Percentiles rank a stretch among this genome's conserved stretches.
Evolutionary conservation across 2,888 invertebrate genomes (phyloP).

Genomic region (Mesodorylaimus sp.): DNA sequence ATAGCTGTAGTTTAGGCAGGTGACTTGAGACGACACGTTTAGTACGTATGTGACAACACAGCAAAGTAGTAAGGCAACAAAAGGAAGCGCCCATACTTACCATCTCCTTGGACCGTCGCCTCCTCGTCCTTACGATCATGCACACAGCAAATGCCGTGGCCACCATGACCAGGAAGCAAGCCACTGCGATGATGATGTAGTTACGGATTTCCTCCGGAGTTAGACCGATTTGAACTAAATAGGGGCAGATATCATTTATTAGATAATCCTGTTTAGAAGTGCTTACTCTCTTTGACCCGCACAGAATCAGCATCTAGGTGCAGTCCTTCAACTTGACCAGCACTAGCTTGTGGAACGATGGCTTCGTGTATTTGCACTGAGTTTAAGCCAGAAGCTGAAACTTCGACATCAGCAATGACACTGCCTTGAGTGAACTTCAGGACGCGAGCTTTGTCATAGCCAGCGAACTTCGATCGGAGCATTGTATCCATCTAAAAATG

Average conservation of each 20-base stretch:
- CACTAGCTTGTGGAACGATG: neutral
- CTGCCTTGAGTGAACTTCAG: slow-evolving; percentile 3
- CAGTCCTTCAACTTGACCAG: neutral
- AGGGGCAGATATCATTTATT: neutral
- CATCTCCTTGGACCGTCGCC: slow-evolving; percentile 3
- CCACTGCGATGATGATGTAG: slow-evolving; percentile 11
- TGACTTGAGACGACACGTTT: neutral
- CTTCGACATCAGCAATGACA: slow-evolving; percentile 9
- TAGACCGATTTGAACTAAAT: neutral
- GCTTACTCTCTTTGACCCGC: slow-evolving; percentile 1
- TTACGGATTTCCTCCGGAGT: slow-evolving; percentile 9
- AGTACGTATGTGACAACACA: no score
- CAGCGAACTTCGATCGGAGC: neutral
- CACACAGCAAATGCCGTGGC: slow-evolving; percentile 12
- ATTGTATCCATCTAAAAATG: neutral
- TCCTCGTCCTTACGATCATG: slow-evolving; percentile 9
- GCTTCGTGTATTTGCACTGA: neutral
- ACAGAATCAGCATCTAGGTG: neutral
- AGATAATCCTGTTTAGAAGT: neutral
- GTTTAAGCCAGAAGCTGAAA: neutral
- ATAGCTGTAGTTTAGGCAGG: neutral
- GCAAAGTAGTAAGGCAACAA: no score
- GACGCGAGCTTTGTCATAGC: neutral
- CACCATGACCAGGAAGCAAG: slow-evolving; percentile 10
- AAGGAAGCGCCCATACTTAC: neutral